Evolutionary conservation across 2,888 invertebrate species (phyloP).

Genomic region (Lymantria monacha): DNA sequence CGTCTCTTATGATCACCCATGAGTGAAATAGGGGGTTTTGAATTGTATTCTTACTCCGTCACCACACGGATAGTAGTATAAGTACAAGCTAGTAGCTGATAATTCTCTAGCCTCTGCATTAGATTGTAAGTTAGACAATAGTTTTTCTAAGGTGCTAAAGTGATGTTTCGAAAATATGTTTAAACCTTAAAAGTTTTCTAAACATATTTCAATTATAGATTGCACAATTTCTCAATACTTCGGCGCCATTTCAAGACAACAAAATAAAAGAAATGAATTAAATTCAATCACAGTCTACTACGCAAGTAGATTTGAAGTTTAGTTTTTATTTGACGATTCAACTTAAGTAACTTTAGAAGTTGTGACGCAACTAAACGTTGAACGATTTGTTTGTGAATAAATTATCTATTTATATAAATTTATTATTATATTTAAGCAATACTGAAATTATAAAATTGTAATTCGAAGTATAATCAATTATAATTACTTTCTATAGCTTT

Average conservation of each 20-base stretch:
- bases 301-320: constrained; percentile 21
- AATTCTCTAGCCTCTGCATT: no score
- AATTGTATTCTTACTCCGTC: no score
- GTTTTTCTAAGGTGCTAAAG: no score
- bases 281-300: constrained; percentile 18
- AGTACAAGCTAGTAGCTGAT: no score
- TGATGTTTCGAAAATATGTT: no score
- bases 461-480: no score
- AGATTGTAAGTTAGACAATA: no score
- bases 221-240: constrained; percentile 18
- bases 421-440: background rate
- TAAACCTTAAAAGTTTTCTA: background rate
- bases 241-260: constrained; percentile 8
- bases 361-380: constrained; percentile 13
- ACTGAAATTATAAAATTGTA: background rate
- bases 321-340: constrained; percentile 12
- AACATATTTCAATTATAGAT: constrained; percentile 18
- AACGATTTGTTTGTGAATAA: background rate
- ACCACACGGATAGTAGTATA: no score
- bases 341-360: constrained; percentile 14
- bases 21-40: no score
- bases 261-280: constrained; percentile 17
- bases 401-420: background rate
- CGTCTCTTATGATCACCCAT: no score
- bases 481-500: no score